A percentile compares a stretch with the other conserved stretches of the same genome.
These are phyloP conservation scores for Parambassis ranga DNA, from an alignment of 2,797 vertebrate genomes.

Conservation along the genomic window DNA sequence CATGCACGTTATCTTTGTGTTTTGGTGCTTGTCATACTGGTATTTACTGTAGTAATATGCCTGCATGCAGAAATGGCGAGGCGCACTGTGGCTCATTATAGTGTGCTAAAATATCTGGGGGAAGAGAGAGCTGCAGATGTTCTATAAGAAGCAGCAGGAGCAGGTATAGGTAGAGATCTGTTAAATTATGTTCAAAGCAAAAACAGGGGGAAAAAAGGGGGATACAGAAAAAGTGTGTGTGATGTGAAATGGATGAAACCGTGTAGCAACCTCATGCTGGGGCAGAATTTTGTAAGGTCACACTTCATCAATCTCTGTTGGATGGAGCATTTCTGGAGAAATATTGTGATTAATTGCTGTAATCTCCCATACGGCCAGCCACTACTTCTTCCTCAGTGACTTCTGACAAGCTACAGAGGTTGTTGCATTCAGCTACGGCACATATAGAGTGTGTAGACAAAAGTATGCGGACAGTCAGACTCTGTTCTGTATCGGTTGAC, in stretches of 20 bases:
- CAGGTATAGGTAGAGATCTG: not conserved
- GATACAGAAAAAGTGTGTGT: not conserved
- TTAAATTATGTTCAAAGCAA: conserved; percentile 21
- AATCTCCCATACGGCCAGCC: conserved; percentile 26
- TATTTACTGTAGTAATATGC: conserved; percentile 26
- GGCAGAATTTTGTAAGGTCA: not conserved
- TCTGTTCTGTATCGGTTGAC: no score
- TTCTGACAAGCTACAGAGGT: not conserved
- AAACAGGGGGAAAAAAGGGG: not conserved
- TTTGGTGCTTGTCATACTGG: not conserved
- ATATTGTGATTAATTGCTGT: conserved; percentile 39
- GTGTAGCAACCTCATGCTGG: not conserved
- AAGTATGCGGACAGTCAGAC: no score
- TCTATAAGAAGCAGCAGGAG: conserved; percentile 44
- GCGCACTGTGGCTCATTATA: conserved; percentile 45
- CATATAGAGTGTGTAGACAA: no score
- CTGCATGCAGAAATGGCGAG: conserved; percentile 28
- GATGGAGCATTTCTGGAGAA: conserved; percentile 7
- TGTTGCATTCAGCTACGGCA: not conserved
- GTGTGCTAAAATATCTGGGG: conserved; percentile 40
- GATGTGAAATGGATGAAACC: not conserved
- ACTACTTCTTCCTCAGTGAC: not conserved
- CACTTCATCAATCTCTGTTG: conserved; percentile 38
- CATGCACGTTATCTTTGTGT: not conserved
- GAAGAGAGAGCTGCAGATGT: conserved; percentile 48